These are phyloP conservation scores for Heliconius sara DNA, from an alignment of 2,888 invertebrate genomes.

Conservation along the genomic window DNA sequence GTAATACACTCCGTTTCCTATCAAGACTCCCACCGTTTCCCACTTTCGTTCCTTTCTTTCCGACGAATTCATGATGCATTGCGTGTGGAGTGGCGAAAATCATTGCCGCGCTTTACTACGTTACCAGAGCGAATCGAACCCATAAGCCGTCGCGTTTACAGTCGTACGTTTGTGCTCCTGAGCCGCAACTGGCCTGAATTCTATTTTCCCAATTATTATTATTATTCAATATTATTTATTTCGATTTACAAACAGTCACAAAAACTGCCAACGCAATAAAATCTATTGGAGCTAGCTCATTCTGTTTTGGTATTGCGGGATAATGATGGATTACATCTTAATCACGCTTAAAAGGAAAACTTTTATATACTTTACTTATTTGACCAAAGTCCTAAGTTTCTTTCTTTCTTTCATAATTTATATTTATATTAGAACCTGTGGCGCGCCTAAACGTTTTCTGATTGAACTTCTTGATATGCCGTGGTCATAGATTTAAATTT, in stretches of 20 bases:
- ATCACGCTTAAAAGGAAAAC: conserved; percentile 19
- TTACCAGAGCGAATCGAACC: too few species aligned
- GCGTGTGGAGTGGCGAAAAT: too few species aligned
- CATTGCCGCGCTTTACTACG: too few species aligned
- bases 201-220: neutral
- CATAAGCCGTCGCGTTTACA: too few species aligned
- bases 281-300: neutral
- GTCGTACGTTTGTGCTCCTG: too few species aligned
- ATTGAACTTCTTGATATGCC: neutral
- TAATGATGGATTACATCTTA: conserved; percentile 15
- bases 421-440: neutral
- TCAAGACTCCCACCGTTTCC: too few species aligned
- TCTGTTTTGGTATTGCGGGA: neutral
- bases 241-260: neutral
- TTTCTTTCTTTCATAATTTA: neutral
- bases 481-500: neutral
- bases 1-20: too few species aligned
- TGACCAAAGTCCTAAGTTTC: neutral
- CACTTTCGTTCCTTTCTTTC: too few species aligned
- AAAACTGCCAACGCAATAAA: neutral
- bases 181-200: too few species aligned
- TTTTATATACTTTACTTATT: conserved; percentile 7
- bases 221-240: neutral
- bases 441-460: neutral
- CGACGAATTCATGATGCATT: too few species aligned